Percentiles rank a stretch among this genome's conserved stretches.
Evolutionary conservation across 2,888 invertebrate genomes (phyloP).

Genomic region (Nipponacmea schrenckii): DNA sequence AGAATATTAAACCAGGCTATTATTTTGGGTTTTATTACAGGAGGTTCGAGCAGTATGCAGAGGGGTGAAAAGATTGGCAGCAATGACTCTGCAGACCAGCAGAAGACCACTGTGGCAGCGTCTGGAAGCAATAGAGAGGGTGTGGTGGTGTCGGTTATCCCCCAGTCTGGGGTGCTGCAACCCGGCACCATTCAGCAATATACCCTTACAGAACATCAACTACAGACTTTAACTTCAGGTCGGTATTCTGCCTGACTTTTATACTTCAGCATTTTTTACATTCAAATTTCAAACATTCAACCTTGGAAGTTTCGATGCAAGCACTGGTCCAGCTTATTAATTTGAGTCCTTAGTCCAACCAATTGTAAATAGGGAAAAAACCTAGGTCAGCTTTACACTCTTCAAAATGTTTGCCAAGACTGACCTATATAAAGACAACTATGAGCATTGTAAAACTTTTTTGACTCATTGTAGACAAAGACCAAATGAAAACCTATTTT

Average conservation of each 20-base stretch:
- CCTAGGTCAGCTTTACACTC: background rate
- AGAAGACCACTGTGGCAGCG: conserved; percentile 11
- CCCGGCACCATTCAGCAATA: conserved; percentile 14
- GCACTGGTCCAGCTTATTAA: too few relatives aligned
- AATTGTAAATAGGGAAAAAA: too few relatives aligned
- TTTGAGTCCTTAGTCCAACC: background rate
- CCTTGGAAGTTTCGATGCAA: too few relatives aligned
- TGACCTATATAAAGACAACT: too few relatives aligned
- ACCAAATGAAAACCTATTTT: too few relatives aligned
- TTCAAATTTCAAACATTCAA: too few relatives aligned
- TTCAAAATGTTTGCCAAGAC: too few relatives aligned
- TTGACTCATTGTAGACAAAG: too few relatives aligned
- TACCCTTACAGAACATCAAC: conserved; percentile 20
- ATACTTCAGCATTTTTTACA: too few relatives aligned
- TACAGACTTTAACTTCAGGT: conserved; percentile 17
- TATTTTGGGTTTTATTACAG: background rate
- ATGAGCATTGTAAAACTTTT: too few relatives aligned
- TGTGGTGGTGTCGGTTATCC: conserved; percentile 10
- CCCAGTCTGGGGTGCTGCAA: background rate
- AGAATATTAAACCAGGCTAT: too few relatives aligned
- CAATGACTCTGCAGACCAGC: conserved; percentile 14
- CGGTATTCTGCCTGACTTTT: too few relatives aligned
- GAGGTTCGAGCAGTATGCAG: conserved; percentile 23
- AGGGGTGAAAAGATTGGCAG: conserved; percentile 20
- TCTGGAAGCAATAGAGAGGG: background rate